Conservation (phyloP, 1,140 invertebrate species). For the Drosophila orena region DNA sequence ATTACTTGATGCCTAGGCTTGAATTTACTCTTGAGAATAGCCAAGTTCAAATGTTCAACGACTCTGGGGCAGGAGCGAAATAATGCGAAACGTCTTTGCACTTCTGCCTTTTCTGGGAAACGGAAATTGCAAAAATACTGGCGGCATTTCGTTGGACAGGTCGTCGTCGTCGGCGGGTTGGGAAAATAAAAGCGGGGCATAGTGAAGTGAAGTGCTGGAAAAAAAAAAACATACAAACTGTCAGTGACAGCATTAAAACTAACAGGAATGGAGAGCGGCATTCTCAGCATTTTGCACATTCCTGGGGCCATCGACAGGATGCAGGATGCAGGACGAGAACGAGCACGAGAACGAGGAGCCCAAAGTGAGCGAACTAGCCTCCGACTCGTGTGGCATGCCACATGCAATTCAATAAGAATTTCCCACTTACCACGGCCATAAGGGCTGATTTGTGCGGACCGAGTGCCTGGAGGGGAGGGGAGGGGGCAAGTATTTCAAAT, state of each 20-base stretch:
- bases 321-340: conserved; percentile 10
- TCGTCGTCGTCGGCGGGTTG: conserved; percentile 17
- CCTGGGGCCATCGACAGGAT: conserved; percentile 26
- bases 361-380: conserved; percentile 16
- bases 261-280: conserved; percentile 36
- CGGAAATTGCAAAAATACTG: conserved; percentile 73
- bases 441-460: neutral
- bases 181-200: conserved; percentile 22
- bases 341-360: neutral
- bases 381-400: conserved; percentile 45
- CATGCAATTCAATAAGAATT: conserved; percentile 57
- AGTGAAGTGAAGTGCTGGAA: conserved; percentile 3
- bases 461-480: neutral
- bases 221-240: conserved; percentile 45
- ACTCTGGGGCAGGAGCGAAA: conserved; percentile 12
- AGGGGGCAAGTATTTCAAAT: conserved; percentile 38
- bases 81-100: conserved; percentile 41
- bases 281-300: conserved; percentile 52
- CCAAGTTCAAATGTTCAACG: conserved; percentile 6
- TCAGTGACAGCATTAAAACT: conserved; percentile 71
- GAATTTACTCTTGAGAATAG: neutral
- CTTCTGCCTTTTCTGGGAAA: conserved; percentile 42
- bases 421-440: conserved; percentile 26
- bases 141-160: conserved; percentile 66
- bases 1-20: neutral